Percentiles rank a stretch among this genome's conserved stretches.
phyloP scores from a whole-genome alignment of 2,888 invertebrate species.

The Orchestes rusci region DNA sequence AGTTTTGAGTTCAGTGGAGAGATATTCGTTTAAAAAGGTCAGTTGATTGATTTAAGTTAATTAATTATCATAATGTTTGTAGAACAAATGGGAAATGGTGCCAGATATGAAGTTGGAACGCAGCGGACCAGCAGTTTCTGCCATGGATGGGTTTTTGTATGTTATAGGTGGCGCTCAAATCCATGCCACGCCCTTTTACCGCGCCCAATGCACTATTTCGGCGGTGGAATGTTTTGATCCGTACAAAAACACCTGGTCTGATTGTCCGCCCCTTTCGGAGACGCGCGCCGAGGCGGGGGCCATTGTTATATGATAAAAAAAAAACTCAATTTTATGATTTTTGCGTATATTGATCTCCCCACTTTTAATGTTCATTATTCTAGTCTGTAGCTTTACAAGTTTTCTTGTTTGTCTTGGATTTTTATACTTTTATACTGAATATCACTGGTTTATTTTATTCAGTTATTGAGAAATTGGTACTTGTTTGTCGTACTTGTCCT shows the following conservation, averaged over 20 bases:
- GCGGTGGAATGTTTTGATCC: constrained; percentile 83
- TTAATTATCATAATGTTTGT: constrained; percentile 8
- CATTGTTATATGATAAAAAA: constrained; percentile 70
- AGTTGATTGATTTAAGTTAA: constrained; percentile 14
- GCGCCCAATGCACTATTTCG: constrained; percentile 76
- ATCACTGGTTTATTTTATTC: no score
- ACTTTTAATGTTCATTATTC: no score
- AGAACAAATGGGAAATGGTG: constrained; percentile 75
- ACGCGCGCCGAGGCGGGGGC: constrained; percentile 84
- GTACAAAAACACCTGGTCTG: constrained; percentile 65
- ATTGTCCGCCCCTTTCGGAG: constrained; percentile 72
- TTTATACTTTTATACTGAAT: no score
- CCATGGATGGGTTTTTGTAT: constrained; percentile 73
- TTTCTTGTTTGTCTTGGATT: no score
- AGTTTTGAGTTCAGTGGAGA: constrained; percentile 74
- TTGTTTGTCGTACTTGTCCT: no score
- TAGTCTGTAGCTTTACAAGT: no score
- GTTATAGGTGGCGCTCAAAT: constrained; percentile 78
- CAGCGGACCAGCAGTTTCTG: constrained; percentile 78
- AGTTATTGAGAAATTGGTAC: no score
- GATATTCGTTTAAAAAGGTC: constrained; percentile 75
- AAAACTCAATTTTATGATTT: no score
- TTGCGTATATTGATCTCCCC: no score
- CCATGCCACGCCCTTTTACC: constrained; percentile 73
- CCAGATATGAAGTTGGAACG: constrained; percentile 66